Evolutionary conservation across 2,888 invertebrate genomes (phyloP), one percentile per base, ranked within the genome.

Genomic region (Oscheius sp.): DNA sequence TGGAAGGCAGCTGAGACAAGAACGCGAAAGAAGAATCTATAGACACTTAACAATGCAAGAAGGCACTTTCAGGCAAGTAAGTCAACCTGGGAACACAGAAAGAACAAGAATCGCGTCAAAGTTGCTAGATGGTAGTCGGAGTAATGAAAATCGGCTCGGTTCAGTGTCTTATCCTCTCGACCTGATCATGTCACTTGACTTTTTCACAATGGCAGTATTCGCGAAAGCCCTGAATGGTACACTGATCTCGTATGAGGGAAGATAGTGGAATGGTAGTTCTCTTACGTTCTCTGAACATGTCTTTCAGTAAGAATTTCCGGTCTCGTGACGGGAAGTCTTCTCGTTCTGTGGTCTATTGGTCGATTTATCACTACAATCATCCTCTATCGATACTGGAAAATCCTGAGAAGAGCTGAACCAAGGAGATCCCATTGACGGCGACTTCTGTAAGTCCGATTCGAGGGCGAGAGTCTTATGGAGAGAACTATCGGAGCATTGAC

Each of bases 341-440:
- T 81, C 48, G 59, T 79, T 33, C 37, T 81, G 35, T 81, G 81
- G 81, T 81, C 79, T 55, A 70, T 79, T 50, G 77, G 79, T 48
- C 73, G 81, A 50, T 79, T 77, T 63, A 75, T 81, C 32, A 77
- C 77, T 42, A 76, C 75, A 11, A 50, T 77, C 48, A 74, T 79
- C 51, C 75, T 81, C 53, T 81, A 81, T 63, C 73, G 79, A 57
- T 79, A 81, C 42, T 81, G 81, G 81, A 81, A 81, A 37, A 59
- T 81, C 35, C 66, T 81, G 13, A 50, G 81, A 66, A 75, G 73
- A 35, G 58, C 57, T 47, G 66, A 74, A 35, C 72, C 11, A 72
- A 63, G 29, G 72, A 72, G 63, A 72, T 72, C 7, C 72, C 72
- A 29, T 51, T 60, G 33, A 60, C 60, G 2, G 4, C 29, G n/a